Base-by-base conservation (phyloP, 2,888 invertebrate genomes). In the Gastrophysa polygoni region DNA sequence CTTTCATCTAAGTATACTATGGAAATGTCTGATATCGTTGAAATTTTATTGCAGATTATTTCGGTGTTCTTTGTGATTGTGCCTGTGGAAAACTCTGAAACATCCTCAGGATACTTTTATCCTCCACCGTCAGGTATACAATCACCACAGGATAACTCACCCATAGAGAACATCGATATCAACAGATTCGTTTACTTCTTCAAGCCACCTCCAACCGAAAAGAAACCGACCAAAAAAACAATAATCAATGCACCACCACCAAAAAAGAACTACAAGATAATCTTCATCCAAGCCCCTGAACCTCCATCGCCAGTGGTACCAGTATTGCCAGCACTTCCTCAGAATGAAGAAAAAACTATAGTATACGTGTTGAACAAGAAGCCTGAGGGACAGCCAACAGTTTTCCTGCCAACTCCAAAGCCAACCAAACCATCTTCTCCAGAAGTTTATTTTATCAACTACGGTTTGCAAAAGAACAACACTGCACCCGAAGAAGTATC, bases 341-440 rank as follows among this genome's bases (percentile, higher is more conserved):
- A 91, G 78, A 91, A 92, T 80, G 91, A 92, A 83, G 91, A 92
- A 81, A 93, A 93, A 85, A 93, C 93, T 54, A 85, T 93, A 66
- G 92, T 93, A 74, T 94, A 94, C 83, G 93, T 94, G 20, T 83
- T 93, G 81, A 92, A 93, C 73, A 93, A 93, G 87, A 91, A 90
- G 78, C 93, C 93, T 74, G 93, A 93, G 76, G 92, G 92, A 63
- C 89, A 89, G 66, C 91, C 89, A 68, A 91, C 92, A 75, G 89
- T 92, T 81, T 83, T 86, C 71, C 88, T 93, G 73, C 92, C 92
- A 50, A 88, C 90, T 11, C 84, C 89, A n/a, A 87, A 89, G 1
- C 91, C 92, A 52, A 92, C 92, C 50, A 90, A 91, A 76, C 92
- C 93, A 67, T 89, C 91, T 79, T 93, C 93, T 84, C 93, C 93